phyloP scores from a whole-genome alignment of 2,888 invertebrate genomes.

The Taphrorychus bicolor region DNA sequence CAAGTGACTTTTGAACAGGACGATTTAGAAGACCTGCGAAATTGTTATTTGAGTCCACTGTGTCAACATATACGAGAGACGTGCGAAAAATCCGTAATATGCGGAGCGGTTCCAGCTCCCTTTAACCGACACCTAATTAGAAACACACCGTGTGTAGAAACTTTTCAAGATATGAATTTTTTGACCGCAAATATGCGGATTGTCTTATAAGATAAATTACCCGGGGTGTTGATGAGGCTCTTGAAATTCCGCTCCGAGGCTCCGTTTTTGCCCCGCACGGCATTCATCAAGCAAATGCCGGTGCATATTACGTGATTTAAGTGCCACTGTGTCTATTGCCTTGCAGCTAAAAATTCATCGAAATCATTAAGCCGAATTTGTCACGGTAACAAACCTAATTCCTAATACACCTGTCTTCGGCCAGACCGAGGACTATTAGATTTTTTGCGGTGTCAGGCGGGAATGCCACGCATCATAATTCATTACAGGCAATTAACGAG shows the following conservation, averaged over 20 bases:
- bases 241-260: constrained; percentile 6
- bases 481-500: constrained; percentile 2
- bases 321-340: not conserved
- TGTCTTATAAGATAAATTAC: constrained; percentile 38
- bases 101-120: constrained; percentile 42
- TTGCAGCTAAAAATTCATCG: not conserved
- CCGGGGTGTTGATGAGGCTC: constrained; percentile 24
- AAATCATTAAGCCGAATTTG: constrained; percentile 6
- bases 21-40: no score
- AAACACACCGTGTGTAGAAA: constrained; percentile 50
- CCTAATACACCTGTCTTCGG: not conserved
- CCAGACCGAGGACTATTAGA: constrained; percentile 12
- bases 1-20: no score
- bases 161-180: constrained; percentile 35
- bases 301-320: not conserved
- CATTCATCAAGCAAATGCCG: not conserved
- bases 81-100: constrained; percentile 53
- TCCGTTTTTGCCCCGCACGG: not conserved
- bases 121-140: constrained; percentile 51
- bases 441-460: constrained; percentile 1
- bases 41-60: constrained; percentile 6
- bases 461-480: constrained; percentile 6
- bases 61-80: constrained; percentile 32
- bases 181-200: constrained; percentile 29
- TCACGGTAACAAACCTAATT: constrained; percentile 4